Evolutionary conservation across 2,888 invertebrate species (phyloP).

Genomic region (Meiosimyza platycephala): DNA sequence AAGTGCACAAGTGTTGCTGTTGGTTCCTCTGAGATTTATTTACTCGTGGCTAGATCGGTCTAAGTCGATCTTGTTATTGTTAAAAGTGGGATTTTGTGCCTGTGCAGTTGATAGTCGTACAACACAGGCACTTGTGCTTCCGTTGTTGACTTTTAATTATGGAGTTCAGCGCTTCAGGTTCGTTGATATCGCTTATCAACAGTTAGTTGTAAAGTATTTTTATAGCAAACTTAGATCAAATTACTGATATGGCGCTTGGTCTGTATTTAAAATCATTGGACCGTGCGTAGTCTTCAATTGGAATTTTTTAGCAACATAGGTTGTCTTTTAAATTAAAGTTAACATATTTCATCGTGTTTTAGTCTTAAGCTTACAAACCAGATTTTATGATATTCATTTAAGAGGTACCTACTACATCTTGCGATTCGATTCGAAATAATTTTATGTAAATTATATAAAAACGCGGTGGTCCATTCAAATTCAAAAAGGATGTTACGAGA

Average conservation of each 20-base stretch:
- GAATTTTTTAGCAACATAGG: too few species aligned
- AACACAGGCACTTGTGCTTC: neutral
- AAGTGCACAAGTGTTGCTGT: constrained; percentile 13
- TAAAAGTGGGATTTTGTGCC: constrained; percentile 4
- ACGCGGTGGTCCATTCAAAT: too few species aligned
- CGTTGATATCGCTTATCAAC: constrained; percentile 13
- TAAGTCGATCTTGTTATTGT: neutral
- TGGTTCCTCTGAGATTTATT: constrained; percentile 1
- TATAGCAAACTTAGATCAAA: neutral
- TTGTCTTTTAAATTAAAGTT: too few species aligned
- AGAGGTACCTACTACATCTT: too few species aligned
- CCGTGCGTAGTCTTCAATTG: too few species aligned
- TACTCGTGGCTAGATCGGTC: neutral
- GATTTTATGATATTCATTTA: too few species aligned
- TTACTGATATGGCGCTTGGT: neutral
- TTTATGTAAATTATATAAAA: too few species aligned
- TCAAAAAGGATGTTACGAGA: too few species aligned
- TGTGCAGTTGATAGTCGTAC: neutral
- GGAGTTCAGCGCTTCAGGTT: neutral
- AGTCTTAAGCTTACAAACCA: too few species aligned
- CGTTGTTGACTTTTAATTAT: constrained; percentile 5
- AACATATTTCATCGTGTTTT: too few species aligned
- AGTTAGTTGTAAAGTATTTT: neutral
- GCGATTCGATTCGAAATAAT: too few species aligned
- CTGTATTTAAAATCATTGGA: too few species aligned